These are phyloP conservation scores for Laothoe populi DNA, from an alignment of 2,888 invertebrate genomes.

Conservation along the genomic window DNA sequence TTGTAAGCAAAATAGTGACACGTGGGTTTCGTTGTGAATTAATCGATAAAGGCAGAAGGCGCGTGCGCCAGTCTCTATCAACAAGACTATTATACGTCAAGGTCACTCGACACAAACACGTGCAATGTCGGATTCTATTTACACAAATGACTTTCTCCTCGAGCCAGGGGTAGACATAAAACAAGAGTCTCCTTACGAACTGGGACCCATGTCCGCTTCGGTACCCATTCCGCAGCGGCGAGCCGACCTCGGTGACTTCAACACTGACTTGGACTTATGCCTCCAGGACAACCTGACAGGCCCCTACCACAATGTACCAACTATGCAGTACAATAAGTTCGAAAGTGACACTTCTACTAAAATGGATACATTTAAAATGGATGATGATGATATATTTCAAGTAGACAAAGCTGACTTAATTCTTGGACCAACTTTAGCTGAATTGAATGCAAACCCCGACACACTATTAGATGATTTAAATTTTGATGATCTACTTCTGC, in stretches of 20 bases:
- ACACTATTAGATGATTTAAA: constrained; percentile 92
- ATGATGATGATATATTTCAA: constrained; percentile 95
- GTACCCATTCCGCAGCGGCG: constrained; percentile 87
- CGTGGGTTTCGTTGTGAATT: constrained; percentile 75
- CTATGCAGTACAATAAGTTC: constrained; percentile 71
- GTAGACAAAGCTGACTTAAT: constrained; percentile 94
- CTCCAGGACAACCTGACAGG: constrained; percentile 76
- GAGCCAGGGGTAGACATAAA: constrained; percentile 87
- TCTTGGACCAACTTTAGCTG: constrained; percentile 92
- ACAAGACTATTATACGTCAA: constrained; percentile 80
- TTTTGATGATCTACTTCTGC: constrained; percentile 92
- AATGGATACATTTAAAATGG: constrained; percentile 89
- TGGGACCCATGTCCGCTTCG: constrained; percentile 82
- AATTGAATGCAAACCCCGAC: constrained; percentile 94
- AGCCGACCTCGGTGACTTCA: constrained; percentile 77
- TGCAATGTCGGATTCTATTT: constrained; percentile 87
- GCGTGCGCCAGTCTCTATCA: constrained; percentile 82
- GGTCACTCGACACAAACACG: constrained; percentile 80
- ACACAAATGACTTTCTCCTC: constrained; percentile 86
- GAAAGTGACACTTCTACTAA: constrained; percentile 75
- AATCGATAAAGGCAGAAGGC: constrained; percentile 79
- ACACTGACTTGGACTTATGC: constrained; percentile 83
- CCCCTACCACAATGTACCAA: constrained; percentile 72
- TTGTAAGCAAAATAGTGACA: constrained; percentile 57
- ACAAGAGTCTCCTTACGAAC: constrained; percentile 84